Conservation (phyloP, 2,797 vertebrate genomes). For the Enteromius argenteus region DNA sequence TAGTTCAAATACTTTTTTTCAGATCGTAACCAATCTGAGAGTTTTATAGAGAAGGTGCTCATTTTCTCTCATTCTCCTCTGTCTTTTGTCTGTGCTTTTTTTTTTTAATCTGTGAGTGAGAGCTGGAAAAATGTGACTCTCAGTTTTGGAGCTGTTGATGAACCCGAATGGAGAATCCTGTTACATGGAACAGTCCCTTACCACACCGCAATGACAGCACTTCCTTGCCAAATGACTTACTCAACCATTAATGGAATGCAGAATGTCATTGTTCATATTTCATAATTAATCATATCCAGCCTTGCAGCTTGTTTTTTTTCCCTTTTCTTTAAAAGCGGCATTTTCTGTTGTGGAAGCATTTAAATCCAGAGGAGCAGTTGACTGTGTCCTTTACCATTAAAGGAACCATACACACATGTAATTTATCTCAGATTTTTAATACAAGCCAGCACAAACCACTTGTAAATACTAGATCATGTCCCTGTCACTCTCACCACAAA, state of each 20-base stretch:
- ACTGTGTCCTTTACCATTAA: slow-evolving; percentile 18
- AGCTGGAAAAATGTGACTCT: slow-evolving; percentile 1
- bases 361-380: slow-evolving; percentile 16
- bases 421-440: slow-evolving; percentile 28
- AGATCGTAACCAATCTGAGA: slow-evolving; percentile 84
- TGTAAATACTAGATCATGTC: slow-evolving; percentile 40
- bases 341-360: slow-evolving; percentile 34
- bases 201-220: slow-evolving; percentile 7
- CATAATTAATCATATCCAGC: slow-evolving; percentile 75
- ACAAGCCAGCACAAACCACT: slow-evolving; percentile 31
- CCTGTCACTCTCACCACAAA: slow-evolving; percentile 52
- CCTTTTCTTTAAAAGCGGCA: slow-evolving; percentile 7
- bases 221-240: slow-evolving; percentile 29
- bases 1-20: not conserved
- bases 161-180: slow-evolving; percentile 20
- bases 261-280: slow-evolving; percentile 31
- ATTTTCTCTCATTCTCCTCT: slow-evolving; percentile 76
- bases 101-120: not conserved
- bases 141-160: slow-evolving; percentile 50
- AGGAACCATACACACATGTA: slow-evolving; percentile 9
- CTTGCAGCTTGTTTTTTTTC: slow-evolving; percentile 65
- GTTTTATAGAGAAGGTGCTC: slow-evolving; percentile 83
- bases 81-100: not conserved
- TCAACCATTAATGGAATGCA: slow-evolving; percentile 20
- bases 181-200: slow-evolving; percentile 25